A percentile compares a stretch with the other conserved stretches of the same genome.
Conservation (phyloP, 2,113 vertebrate species). For the Sorex fumeus region DNA sequence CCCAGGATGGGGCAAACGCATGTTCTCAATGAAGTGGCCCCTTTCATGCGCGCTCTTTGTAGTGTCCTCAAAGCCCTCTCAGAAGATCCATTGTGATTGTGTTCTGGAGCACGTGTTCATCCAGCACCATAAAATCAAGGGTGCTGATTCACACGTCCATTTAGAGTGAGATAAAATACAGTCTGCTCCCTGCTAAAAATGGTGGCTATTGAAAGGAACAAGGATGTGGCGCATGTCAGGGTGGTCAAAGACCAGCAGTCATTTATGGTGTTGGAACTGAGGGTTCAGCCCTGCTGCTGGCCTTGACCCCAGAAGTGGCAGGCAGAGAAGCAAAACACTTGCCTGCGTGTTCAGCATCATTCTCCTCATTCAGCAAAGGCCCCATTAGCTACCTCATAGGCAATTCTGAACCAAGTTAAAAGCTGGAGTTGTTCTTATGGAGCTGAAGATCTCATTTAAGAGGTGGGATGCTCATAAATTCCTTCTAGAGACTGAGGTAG, state of each 20-base stretch:
- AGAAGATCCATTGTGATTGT: neutral
- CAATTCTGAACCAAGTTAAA: neutral
- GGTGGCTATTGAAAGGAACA: neutral
- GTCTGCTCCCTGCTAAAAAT: neutral
- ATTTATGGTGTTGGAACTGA: neutral
- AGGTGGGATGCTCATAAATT: neutral
- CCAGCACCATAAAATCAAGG: neutral
- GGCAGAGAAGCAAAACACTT: rapidly evolving
- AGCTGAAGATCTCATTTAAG: neutral
- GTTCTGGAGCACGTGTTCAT: slow-evolving; percentile 32
- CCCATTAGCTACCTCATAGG: neutral
- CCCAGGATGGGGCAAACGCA: neutral
- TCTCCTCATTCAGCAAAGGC: neutral
- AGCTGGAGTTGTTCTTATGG: neutral
- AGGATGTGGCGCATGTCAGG: neutral
- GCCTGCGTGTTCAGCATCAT: no score
- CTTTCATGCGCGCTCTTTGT: neutral
- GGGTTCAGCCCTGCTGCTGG: neutral
- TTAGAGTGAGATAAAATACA: neutral
- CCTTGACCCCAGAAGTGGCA: neutral
- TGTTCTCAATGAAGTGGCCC: neutral
- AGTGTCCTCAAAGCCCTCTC: neutral
- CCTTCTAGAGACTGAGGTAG: neutral
- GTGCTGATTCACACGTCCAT: neutral
- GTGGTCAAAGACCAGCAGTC: neutral